These are phyloP conservation scores for Tauraco hartlaubi DNA, from an alignment of 2,797 vertebrate genomes.

Conservation along the genomic window DNA sequence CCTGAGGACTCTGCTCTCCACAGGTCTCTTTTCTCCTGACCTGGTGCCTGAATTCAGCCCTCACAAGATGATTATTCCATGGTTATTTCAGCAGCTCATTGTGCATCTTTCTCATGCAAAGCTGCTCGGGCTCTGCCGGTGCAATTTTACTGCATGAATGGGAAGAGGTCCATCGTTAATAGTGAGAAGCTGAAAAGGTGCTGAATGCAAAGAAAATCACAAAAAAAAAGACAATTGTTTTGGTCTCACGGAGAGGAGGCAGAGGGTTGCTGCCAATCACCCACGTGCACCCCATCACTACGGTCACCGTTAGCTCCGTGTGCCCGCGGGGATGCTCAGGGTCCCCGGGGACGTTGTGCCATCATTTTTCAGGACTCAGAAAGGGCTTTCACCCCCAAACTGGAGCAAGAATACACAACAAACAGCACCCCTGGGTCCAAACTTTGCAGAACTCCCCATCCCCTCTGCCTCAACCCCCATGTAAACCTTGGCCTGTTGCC, in stretches of 20 bases:
- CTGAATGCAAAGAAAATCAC: not conserved
- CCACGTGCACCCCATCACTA: rapidly evolving
- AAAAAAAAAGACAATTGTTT: not conserved
- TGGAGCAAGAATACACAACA: not conserved
- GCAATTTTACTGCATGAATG: not conserved
- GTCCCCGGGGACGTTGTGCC: not conserved
- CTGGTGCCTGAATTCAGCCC: not conserved
- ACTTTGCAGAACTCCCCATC: not conserved
- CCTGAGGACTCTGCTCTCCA: not conserved
- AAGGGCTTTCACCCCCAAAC: not conserved
- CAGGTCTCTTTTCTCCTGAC: not conserved
- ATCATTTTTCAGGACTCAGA: not conserved
- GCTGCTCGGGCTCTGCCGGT: not conserved
- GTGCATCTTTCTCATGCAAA: not conserved
- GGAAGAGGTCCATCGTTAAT: not conserved
- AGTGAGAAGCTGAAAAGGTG: not conserved
- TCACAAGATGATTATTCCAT: not conserved
- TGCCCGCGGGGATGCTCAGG: not conserved
- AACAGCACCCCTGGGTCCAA: not conserved
- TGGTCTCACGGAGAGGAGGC: not conserved
- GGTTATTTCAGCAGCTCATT: not conserved
- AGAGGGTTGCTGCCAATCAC: not conserved
- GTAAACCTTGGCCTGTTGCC: not conserved
- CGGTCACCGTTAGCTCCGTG: too few species aligned
- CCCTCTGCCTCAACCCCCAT: not conserved